phyloP scores from a whole-genome alignment of 2,113 vertebrate species.

The Pseudorasbora parva region DNA sequence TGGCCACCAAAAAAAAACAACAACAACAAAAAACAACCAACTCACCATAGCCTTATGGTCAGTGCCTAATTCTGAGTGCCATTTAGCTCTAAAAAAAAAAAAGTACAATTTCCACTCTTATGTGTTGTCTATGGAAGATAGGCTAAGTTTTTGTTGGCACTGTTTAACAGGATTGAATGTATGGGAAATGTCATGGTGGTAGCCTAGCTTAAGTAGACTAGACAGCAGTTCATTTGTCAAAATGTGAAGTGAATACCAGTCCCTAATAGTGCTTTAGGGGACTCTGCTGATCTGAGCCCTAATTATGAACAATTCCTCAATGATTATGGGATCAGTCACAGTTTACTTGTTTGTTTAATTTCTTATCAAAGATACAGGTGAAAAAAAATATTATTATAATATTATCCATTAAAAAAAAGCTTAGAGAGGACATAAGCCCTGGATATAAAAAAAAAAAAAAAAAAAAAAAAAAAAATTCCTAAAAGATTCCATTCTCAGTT shows the following conservation, averaged over 20 bases:
- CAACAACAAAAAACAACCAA: too few relatives aligned
- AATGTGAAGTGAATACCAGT: neutral
- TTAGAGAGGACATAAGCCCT: neutral
- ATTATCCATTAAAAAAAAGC: neutral
- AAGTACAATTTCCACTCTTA: neutral
- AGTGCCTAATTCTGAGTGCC: neutral
- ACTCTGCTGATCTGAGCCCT: neutral
- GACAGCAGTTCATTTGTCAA: conserved; percentile 13
- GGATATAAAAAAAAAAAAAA: neutral
- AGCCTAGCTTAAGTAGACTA: neutral
- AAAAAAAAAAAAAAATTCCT: neutral
- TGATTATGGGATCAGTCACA: neutral
- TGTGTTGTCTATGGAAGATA: neutral
- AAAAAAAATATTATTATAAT: too few relatives aligned
- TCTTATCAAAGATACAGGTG: neutral
- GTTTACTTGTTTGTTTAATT: neutral
- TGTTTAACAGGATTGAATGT: neutral
- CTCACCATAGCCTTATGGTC: neutral
- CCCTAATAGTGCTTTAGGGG: neutral
- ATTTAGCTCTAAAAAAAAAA: neutral
- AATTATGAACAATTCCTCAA: neutral
- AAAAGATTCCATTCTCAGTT: conserved; percentile 17
- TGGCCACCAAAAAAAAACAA: neutral
- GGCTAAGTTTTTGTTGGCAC: conserved; percentile 16
- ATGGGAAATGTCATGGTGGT: conserved; percentile 5